Evolutionary conservation across 2,888 invertebrate genomes (phyloP).

Genomic region (Pocota personata): DNA sequence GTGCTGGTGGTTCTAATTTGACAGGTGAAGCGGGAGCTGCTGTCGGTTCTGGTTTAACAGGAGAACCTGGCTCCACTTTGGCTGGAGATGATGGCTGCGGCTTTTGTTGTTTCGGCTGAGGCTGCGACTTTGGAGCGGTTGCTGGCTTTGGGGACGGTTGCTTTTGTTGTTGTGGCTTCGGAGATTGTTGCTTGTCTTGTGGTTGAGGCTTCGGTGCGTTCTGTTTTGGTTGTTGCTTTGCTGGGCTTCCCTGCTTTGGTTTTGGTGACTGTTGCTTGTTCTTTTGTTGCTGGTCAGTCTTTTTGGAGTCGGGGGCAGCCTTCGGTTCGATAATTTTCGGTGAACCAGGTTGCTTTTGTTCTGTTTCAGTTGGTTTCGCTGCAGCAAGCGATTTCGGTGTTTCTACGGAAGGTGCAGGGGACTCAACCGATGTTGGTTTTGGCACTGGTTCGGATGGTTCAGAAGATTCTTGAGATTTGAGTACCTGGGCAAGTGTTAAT

Average conservation of each 20-base stretch:
- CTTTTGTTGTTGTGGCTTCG: constrained; percentile 64
- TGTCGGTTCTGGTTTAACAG: constrained; percentile 13
- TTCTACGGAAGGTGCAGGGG: background rate
- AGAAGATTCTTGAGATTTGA: constrained; percentile 53
- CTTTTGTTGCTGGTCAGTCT: constrained; percentile 56
- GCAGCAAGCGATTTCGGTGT: constrained; percentile 22
- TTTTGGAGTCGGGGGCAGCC: constrained; percentile 47
- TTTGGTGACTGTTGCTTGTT: constrained; percentile 57
- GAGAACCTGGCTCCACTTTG: constrained; percentile 39
- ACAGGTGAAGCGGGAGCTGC: constrained; percentile 25
- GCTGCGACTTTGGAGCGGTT: constrained; percentile 45
- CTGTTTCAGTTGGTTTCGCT: constrained; percentile 4
- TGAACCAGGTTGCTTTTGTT: constrained; percentile 45
- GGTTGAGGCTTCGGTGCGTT: constrained; percentile 42
- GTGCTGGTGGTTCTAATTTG: constrained; percentile 23
- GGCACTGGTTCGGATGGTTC: constrained; percentile 39
- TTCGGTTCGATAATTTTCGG: constrained; percentile 58
- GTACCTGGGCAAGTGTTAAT: constrained; percentile 57
- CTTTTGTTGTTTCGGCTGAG: constrained; percentile 62
- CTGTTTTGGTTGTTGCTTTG: constrained; percentile 46
- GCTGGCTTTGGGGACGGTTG: constrained; percentile 61
- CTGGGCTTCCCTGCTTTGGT: constrained; percentile 36
- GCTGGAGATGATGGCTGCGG: constrained; percentile 54
- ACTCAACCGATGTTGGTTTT: constrained; percentile 19
- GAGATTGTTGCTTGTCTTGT: constrained; percentile 33